A percentile compares a stretch with the other conserved stretches of the same genome.
phyloP scores from a whole-genome alignment of 2,797 vertebrate species.

The Parauchenoglanis punctatus region DNA sequence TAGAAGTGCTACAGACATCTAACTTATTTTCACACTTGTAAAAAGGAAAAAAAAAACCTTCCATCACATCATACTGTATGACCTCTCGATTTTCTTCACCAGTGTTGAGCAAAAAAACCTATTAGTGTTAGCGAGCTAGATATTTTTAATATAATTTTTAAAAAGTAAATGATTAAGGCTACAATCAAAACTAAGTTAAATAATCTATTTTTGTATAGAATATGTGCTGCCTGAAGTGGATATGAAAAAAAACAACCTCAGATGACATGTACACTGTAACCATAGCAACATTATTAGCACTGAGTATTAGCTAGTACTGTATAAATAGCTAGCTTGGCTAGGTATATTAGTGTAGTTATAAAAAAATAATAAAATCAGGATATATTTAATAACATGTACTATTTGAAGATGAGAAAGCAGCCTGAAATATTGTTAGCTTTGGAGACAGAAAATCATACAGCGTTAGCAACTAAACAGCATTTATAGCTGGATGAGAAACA shows the following conservation, averaged over 20 bases:
- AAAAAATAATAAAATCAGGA: neutral
- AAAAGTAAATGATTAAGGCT: neutral
- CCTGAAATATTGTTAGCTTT: neutral
- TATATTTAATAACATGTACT: neutral
- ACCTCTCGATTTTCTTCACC: neutral
- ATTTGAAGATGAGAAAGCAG: neutral
- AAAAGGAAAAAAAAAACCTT: neutral
- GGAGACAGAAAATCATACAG: neutral
- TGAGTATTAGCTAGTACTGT: neutral
- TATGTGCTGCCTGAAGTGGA: no score
- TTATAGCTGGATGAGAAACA: neutral
- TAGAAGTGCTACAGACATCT: neutral
- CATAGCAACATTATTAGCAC: neutral
- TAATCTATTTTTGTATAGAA: no score
- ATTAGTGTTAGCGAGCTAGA: neutral
- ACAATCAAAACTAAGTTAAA: no score
- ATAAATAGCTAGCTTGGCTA: neutral
- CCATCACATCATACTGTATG: neutral
- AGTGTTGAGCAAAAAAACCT: neutral
- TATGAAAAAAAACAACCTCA: neutral
- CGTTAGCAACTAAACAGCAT: neutral
- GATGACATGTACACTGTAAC: neutral
- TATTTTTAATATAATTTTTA: neutral
- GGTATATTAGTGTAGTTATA: neutral
- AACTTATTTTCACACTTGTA: neutral